Percentiles rank a stretch among this genome's conserved stretches.
phyloP scores from a whole-genome alignment of 1,140 invertebrate species.

The Anthonomus grandis region DNA sequence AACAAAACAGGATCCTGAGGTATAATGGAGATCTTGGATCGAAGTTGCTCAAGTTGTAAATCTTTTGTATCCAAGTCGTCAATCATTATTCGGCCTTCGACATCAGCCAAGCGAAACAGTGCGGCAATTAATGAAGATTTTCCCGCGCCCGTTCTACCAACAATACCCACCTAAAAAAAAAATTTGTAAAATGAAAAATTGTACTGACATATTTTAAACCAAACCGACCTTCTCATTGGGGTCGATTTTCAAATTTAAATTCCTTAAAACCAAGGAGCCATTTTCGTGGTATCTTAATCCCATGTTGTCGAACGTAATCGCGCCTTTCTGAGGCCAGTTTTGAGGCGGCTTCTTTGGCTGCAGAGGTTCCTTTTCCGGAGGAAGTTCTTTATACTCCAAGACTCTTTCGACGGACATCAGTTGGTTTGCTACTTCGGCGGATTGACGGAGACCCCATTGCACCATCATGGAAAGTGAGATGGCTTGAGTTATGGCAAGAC shows the following conservation, averaged over 20 bases:
- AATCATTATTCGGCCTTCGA: slow-evolving; percentile 69
- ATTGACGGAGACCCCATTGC: slow-evolving; percentile 71
- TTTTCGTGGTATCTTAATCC: slow-evolving; percentile 55
- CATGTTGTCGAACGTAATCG: slow-evolving; percentile 52
- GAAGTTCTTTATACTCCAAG: slow-evolving; percentile 67
- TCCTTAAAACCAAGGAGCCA: slow-evolving; percentile 57
- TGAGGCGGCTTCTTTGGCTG: slow-evolving; percentile 43
- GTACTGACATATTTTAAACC: not conserved
- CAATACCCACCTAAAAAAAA: slow-evolving; percentile 57
- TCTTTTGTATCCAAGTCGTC: slow-evolving; percentile 64
- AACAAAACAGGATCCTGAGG: slow-evolving; percentile 85
- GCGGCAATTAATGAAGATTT: slow-evolving; percentile 78
- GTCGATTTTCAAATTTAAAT: slow-evolving; percentile 58
- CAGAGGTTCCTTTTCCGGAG: slow-evolving; percentile 57
- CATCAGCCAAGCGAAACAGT: slow-evolving; percentile 64
- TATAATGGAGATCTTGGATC: slow-evolving; percentile 75
- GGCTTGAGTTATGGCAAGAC: slow-evolving; percentile 58
- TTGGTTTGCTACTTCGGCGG: slow-evolving; percentile 75
- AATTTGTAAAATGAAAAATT: not conserved
- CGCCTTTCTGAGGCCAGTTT: slow-evolving; percentile 49
- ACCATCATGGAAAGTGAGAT: slow-evolving; percentile 57
- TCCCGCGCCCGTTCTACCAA: slow-evolving; percentile 77
- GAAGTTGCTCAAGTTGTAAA: slow-evolving; percentile 65
- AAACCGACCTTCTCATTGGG: slow-evolving; percentile 72
- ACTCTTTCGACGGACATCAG: slow-evolving; percentile 78